Evolutionary conservation across 2,797 vertebrate genomes (phyloP).

Genomic region (Capromys pilorides): DNA sequence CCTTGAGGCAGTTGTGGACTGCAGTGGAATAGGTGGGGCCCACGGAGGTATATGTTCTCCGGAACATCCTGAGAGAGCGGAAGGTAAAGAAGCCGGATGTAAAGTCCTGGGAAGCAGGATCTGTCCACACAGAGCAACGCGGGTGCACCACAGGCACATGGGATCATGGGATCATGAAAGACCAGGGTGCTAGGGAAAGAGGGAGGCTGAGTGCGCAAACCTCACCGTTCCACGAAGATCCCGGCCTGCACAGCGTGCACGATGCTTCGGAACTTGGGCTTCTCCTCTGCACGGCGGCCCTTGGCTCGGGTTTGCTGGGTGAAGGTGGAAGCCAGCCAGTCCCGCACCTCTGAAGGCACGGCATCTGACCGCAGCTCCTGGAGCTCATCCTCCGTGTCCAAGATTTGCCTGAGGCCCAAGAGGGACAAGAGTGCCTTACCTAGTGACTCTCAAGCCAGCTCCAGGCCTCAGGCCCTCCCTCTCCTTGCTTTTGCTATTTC

Average conservation of each 20-base stretch:
- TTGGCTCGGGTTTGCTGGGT: slow-evolving; percentile 90
- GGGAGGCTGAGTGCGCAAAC: fast-evolving
- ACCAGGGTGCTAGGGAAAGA: not conserved
- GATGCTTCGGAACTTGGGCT: slow-evolving; percentile 95
- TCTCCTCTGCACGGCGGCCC: slow-evolving; percentile 90
- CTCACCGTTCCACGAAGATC: slow-evolving; percentile 95
- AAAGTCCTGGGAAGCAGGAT: not conserved
- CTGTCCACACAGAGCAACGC: not conserved
- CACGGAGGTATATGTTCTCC: slow-evolving; percentile 91
- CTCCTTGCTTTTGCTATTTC: not conserved
- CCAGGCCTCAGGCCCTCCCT: not conserved
- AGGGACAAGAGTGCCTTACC: not conserved
- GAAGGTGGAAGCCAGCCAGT: slow-evolving; percentile 95
- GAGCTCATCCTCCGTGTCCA: slow-evolving; percentile 94
- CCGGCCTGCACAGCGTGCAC: slow-evolving; percentile 96
- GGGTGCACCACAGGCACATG: too few species aligned
- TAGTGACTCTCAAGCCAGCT: not conserved
- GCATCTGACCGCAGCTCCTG: slow-evolving; percentile 93
- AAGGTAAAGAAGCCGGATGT: not conserved
- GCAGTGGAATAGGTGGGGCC: slow-evolving; percentile 91
- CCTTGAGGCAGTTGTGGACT: slow-evolving; percentile 93
- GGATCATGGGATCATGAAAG: not conserved
- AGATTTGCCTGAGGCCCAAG: slow-evolving; percentile 87
- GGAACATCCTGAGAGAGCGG: slow-evolving; percentile 91
- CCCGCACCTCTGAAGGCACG: slow-evolving; percentile 93